Conservation (phyloP, 2,797 vertebrate species). For the Nothura maculosa region DNA sequence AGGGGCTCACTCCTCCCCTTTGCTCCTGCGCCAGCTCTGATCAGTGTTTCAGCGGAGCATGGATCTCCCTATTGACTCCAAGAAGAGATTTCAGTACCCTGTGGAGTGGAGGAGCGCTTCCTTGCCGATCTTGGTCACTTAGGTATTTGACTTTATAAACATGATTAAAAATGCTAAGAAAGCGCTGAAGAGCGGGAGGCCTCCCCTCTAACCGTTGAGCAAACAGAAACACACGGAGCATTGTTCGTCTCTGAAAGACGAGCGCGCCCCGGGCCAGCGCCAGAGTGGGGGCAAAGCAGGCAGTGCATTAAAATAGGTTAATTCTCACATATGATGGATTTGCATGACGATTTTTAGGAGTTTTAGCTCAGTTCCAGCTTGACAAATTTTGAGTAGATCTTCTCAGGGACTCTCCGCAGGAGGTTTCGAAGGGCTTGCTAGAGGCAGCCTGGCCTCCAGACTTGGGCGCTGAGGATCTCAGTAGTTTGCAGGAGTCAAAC, state of each 20-base stretch:
- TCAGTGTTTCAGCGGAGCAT: slow-evolving; percentile 38
- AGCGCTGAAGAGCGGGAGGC: slow-evolving; percentile 20
- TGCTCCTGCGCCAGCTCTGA: slow-evolving; percentile 44
- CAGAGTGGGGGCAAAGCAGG: slow-evolving; percentile 33
- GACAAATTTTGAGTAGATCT: background rate
- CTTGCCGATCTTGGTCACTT: slow-evolving; percentile 20
- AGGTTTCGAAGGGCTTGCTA: background rate
- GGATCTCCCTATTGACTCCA: slow-evolving; percentile 51
- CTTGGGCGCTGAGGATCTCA: fast-evolving
- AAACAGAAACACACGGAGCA: slow-evolving; percentile 69
- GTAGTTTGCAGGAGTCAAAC: slow-evolving; percentile 5
- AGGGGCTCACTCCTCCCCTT: slow-evolving; percentile 63
- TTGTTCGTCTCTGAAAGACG: slow-evolving; percentile 63
- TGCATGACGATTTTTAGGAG: background rate
- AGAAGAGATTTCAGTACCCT: slow-evolving; percentile 42
- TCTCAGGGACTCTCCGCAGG: background rate
- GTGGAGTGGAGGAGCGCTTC: slow-evolving; percentile 25
- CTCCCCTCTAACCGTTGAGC: slow-evolving; percentile 45
- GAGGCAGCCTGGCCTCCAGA: background rate
- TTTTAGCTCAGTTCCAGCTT: background rate
- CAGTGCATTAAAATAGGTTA: slow-evolving; percentile 42
- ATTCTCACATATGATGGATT: background rate
- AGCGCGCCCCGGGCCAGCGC: background rate
- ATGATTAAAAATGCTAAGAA: slow-evolving; percentile 60
- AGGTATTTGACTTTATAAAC: slow-evolving; percentile 70